Evolutionary conservation across 2,888 invertebrate genomes (phyloP).

Genomic region (Mayetiola destructor): DNA sequence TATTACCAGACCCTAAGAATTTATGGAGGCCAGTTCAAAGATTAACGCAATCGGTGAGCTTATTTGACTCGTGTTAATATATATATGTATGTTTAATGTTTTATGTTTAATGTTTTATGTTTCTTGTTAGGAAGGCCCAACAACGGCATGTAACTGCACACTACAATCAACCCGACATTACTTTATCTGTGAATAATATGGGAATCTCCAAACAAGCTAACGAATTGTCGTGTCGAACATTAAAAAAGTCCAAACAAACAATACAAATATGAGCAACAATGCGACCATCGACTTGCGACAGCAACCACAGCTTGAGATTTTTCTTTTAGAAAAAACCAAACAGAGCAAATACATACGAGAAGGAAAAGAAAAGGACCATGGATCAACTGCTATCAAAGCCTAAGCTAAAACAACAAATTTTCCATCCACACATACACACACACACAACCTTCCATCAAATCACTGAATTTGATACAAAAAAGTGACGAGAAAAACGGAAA

Average conservation of each 20-base stretch:
- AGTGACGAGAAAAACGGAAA: too few relatives aligned
- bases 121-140: slow-evolving; percentile 14
- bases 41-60: slow-evolving; percentile 18
- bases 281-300: too few relatives aligned
- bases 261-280: slow-evolving; percentile 11
- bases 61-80: slow-evolving; percentile 18
- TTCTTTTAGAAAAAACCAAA: too few relatives aligned
- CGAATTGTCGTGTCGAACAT: too few relatives aligned
- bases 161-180: too few relatives aligned
- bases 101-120: slow-evolving; percentile 17
- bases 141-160: too few relatives aligned
- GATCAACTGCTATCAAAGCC: neutral
- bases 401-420: too few relatives aligned
- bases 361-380: too few relatives aligned
- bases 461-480: neutral
- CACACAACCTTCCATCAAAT: neutral
- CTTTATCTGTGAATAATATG: too few relatives aligned
- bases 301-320: neutral
- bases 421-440: neutral
- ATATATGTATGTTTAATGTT: too few relatives aligned
- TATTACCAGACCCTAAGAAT: slow-evolving; percentile 18
- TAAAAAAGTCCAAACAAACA: too few relatives aligned
- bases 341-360: neutral
- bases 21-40: slow-evolving; percentile 18
- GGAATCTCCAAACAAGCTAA: too few relatives aligned